These are phyloP conservation scores for Lepidurus apus DNA, from an alignment of 1,140 invertebrate species.

Conservation along the genomic window DNA sequence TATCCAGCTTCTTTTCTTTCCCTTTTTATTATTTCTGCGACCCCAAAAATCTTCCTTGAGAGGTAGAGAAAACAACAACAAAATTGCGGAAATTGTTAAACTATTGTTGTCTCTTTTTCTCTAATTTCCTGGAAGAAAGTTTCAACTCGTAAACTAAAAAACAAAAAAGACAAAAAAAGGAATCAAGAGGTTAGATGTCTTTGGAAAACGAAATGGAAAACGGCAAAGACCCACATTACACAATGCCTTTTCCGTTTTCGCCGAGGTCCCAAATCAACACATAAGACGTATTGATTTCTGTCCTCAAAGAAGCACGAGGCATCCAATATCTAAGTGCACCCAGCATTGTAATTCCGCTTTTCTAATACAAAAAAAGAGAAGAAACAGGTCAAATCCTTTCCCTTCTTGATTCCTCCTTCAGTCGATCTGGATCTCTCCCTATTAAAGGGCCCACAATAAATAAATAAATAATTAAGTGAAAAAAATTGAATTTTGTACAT, in stretches of 20 bases:
- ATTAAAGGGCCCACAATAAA: too few relatives aligned
- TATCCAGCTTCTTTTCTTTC: too few relatives aligned
- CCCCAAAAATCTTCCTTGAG: too few relatives aligned
- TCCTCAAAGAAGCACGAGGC: not conserved
- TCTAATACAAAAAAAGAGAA: not conserved
- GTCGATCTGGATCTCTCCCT: not conserved
- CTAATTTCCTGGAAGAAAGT: not conserved
- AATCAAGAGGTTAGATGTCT: not conserved
- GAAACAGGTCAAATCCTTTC: not conserved
- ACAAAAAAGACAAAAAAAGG: not conserved
- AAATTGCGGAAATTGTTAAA: too few relatives aligned
- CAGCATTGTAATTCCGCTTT: not conserved
- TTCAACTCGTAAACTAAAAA: not conserved
- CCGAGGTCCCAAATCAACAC: not conserved
- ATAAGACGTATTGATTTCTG: slow-evolving; percentile 11
- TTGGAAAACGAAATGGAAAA: not conserved
- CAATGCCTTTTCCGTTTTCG: slow-evolving; percentile 1
- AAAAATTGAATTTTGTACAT: too few relatives aligned
- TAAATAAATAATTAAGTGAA: too few relatives aligned
- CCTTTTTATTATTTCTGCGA: too few relatives aligned
- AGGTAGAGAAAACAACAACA: too few relatives aligned
- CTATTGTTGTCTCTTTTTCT: not conserved
- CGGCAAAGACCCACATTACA: not conserved
- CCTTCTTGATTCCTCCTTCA: not conserved
- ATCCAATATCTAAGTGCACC: slow-evolving; percentile 22